Evolutionary conservation across 1,140 invertebrate species (phyloP).

Genomic region (Ooceraea biroi): DNA sequence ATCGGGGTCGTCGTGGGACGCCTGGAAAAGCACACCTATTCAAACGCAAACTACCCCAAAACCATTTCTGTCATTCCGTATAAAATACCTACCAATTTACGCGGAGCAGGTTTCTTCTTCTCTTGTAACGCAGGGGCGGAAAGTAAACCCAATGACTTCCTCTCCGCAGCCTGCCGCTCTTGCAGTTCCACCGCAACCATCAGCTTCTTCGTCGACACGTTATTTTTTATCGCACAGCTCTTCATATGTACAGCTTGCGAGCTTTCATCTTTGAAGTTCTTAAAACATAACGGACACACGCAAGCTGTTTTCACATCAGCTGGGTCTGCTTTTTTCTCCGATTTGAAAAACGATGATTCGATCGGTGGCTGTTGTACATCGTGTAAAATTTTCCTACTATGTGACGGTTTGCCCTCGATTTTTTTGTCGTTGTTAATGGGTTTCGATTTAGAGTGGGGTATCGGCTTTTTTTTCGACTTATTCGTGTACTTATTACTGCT

Average conservation of each 20-base stretch:
- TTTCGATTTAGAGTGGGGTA: constrained; percentile 39
- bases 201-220: constrained; percentile 83
- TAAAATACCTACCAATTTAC: constrained; percentile 75
- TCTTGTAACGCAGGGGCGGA: constrained; percentile 79
- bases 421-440: constrained; percentile 54
- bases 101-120: constrained; percentile 71
- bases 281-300: constrained; percentile 85
- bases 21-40: constrained; percentile 71
- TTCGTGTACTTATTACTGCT: not conserved
- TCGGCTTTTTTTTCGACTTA: constrained; percentile 25
- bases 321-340: constrained; percentile 38
- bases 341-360: constrained; percentile 82
- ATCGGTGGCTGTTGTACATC: constrained; percentile 70
- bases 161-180: constrained; percentile 84
- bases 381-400: constrained; percentile 46
- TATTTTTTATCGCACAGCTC: constrained; percentile 85
- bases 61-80: not conserved
- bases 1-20: constrained; percentile 79
- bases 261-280: constrained; percentile 78
- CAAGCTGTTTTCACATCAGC: constrained; percentile 69
- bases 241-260: constrained; percentile 83
- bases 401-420: constrained; percentile 34
- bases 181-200: constrained; percentile 85
- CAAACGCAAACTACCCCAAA: not conserved
- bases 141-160: constrained; percentile 84